Percentiles rank a stretch among this genome's conserved stretches.
Conservation (phyloP, 2,797 vertebrate species). For the Ciconia nigra region DNA sequence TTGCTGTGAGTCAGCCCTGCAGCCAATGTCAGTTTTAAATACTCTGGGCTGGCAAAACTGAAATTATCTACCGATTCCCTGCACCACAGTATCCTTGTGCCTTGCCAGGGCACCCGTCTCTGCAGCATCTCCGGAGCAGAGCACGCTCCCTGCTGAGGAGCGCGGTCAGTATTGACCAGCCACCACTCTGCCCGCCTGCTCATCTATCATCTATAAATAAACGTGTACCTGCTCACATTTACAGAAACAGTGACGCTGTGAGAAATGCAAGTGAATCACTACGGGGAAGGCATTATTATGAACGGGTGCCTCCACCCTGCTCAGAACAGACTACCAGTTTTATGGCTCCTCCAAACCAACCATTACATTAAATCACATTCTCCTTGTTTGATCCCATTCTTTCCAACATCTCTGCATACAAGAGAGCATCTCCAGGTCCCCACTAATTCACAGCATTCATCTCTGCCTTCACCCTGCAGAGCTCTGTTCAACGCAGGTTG, state of each 20-base stretch:
- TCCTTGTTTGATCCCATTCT: neutral
- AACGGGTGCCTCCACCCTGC: neutral
- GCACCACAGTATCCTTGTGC: neutral
- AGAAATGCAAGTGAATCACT: neutral
- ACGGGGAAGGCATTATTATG: rapidly evolving
- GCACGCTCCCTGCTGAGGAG: neutral
- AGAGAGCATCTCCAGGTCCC: neutral
- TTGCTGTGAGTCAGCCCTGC: neutral
- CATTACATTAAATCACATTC: neutral
- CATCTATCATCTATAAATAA: neutral
- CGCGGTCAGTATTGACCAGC: neutral
- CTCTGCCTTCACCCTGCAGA: neutral
- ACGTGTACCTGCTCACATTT: neutral
- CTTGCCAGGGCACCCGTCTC: neutral
- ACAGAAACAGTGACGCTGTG: neutral
- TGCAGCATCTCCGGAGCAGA: neutral
- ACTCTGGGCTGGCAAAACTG: neutral
- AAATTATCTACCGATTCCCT: rapidly evolving
- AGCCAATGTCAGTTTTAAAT: neutral
- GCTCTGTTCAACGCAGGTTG: neutral
- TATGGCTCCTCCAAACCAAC: neutral
- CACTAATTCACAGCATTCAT: rapidly evolving
- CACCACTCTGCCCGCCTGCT: neutral
- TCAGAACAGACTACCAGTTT: neutral
- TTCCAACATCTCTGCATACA: neutral